phyloP scores from a whole-genome alignment of 2,113 vertebrate species.

The Hydrochoerus hydrochaeris region DNA sequence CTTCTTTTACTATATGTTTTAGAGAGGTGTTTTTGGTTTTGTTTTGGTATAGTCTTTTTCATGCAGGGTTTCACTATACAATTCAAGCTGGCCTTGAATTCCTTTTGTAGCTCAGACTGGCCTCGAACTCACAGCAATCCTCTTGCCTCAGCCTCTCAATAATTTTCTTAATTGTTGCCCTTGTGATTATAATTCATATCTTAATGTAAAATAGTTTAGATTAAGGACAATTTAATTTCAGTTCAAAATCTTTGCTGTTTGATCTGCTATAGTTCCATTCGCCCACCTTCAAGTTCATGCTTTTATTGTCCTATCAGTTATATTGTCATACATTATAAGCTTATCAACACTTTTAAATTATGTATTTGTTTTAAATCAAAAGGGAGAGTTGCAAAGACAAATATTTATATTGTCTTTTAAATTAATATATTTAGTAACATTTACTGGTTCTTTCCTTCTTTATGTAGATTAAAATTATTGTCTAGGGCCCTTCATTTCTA shows the following conservation, averaged over 20 bases:
- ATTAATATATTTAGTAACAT: neutral
- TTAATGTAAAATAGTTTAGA: neutral
- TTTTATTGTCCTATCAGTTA: slow-evolving; percentile 7
- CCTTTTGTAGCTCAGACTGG: neutral
- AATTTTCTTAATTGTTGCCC: slow-evolving; percentile 1
- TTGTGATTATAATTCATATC: neutral
- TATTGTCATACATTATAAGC: neutral
- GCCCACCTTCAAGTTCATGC: neutral
- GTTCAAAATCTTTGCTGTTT: neutral
- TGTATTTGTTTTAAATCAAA: neutral
- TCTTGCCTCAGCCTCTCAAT: neutral
- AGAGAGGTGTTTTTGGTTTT: neutral
- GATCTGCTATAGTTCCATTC: neutral
- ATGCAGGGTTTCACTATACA: neutral
- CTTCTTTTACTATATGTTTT: neutral
- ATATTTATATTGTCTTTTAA: neutral
- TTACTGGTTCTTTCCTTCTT: neutral
- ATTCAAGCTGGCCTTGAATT: neutral
- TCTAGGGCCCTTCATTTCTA: neutral
- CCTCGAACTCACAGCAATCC: neutral
- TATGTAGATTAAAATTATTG: neutral
- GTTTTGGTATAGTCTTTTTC: neutral
- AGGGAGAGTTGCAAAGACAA: neutral
- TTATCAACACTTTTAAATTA: neutral
- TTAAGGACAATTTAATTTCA: neutral